Evolutionary conservation across 2,888 invertebrate genomes (phyloP).

Genomic region (Brenthis ino): DNA sequence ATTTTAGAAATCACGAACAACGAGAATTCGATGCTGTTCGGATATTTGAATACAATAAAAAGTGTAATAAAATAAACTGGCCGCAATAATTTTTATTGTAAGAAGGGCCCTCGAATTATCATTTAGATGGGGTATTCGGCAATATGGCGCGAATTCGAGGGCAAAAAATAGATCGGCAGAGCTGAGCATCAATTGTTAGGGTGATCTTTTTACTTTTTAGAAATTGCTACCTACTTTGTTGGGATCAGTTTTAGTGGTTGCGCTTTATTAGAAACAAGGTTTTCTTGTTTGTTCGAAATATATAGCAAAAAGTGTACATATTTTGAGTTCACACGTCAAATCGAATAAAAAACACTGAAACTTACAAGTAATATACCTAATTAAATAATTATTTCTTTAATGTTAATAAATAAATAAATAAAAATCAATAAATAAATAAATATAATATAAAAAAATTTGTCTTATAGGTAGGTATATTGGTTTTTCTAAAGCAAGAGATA

Average conservation of each 20-base stretch:
- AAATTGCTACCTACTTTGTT: constrained; percentile 53
- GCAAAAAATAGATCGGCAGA: constrained; percentile 63
- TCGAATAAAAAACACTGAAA: too few species aligned
- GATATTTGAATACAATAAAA: constrained; percentile 76
- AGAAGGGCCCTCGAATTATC: constrained; percentile 77
- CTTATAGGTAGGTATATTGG: too few species aligned
- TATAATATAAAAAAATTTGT: too few species aligned
- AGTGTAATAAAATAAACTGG: constrained; percentile 81
- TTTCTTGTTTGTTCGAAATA: background rate
- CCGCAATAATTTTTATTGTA: constrained; percentile 81
- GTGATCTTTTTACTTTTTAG: constrained; percentile 61
- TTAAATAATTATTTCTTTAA: too few species aligned
- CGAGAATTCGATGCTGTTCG: constrained; percentile 43
- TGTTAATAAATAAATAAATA: too few species aligned
- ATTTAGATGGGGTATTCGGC: constrained; percentile 78
- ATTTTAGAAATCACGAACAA: constrained; percentile 38
- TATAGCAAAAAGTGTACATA: background rate
- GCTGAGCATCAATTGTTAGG: constrained; percentile 60
- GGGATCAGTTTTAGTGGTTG: constrained; percentile 53
- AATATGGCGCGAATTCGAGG: constrained; percentile 74
- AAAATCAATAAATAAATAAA: too few species aligned
- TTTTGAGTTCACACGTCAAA: background rate
- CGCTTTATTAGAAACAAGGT: constrained; percentile 29
- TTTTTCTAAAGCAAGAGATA: too few species aligned
- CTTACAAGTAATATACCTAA: too few species aligned